phyloP scores from a whole-genome alignment of 1,140 invertebrate species.

The Drosophila pseudoananassae region DNA sequence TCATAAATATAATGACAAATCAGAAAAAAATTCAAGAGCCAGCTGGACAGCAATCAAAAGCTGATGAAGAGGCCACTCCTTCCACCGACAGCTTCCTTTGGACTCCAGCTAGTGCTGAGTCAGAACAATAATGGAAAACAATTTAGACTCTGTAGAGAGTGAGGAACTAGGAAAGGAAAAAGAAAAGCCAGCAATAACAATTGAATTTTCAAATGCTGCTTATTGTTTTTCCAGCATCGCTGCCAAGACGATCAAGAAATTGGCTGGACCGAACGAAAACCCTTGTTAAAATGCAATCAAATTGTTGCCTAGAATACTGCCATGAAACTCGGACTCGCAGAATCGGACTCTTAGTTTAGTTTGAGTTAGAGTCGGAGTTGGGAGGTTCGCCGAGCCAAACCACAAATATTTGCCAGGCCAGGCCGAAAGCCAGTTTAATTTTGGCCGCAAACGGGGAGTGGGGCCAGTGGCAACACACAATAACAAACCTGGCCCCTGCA shows the following conservation, averaged over 20 bases:
- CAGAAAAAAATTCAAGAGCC: conserved; percentile 70
- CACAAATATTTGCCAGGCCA: conserved; percentile 57
- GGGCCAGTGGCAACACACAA: conserved; percentile 23
- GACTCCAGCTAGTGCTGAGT: conserved; percentile 49
- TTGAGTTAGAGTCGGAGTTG: conserved; percentile 6
- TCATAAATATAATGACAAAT: conserved; percentile 82
- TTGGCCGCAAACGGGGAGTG: conserved; percentile 45
- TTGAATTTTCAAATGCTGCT: conserved; percentile 80
- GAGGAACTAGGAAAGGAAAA: conserved; percentile 21
- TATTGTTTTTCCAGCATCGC: conserved; percentile 71
- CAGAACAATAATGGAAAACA: conserved; percentile 80
- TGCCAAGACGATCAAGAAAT: conserved; percentile 57
- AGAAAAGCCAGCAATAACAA: conserved; percentile 76
- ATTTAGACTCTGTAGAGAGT: conserved; percentile 47
- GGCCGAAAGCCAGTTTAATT: conserved; percentile 66
- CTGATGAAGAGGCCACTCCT: conserved; percentile 64
- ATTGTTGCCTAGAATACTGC: conserved; percentile 48
- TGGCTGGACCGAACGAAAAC: conserved; percentile 51
- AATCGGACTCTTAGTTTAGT: neutral
- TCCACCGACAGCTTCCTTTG: conserved; percentile 1
- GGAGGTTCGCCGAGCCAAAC: conserved; percentile 28
- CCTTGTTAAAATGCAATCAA: conserved; percentile 80
- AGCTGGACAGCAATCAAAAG: conserved; percentile 68
- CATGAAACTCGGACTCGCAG: neutral
- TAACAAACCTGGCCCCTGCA: conserved; percentile 25